A percentile compares a stretch with the other conserved stretches of the same genome.
These are phyloP conservation scores for mouse (Mus musculus) DNA, from an alignment of 2,113 vertebrate species.

Conservation along the genomic window GRCm39 chr1:89875501-89876000, in stretches of 20 bases:
- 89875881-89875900: background rate
- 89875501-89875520: background rate
- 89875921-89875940: background rate
- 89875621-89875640: too few relatives aligned
- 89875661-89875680: background rate
- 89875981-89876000: fast-evolving
- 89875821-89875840: background rate
- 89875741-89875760: background rate
- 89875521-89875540: background rate
- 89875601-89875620: fast-evolving
- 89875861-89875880: background rate
- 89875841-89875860: background rate
- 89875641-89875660: fast-evolving
- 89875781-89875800: background rate
- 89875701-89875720: background rate
- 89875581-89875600: fast-evolving
- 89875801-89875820: background rate
- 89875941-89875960: background rate
- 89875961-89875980: fast-evolving
- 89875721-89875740: too few relatives aligned
- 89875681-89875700: background rate
- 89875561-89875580: background rate
- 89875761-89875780: background rate
- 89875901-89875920: background rate
- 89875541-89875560: fast-evolving